Evolutionary conservation across 2,113 vertebrate genomes (phyloP).

Genomic region (Spilogale gracilis): DNA sequence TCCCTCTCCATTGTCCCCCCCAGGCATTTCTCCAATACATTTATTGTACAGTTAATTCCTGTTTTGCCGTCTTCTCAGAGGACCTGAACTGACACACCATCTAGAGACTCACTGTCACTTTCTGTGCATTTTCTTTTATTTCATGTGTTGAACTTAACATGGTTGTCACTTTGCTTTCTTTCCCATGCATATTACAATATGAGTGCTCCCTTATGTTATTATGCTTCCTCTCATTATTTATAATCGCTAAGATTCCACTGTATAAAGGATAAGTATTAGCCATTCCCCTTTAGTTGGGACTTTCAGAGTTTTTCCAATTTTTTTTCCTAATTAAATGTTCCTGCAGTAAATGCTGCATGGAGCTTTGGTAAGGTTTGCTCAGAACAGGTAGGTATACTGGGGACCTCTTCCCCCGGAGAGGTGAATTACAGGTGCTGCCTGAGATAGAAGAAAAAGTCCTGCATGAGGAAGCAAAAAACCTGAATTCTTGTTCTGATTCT

Average conservation of each 20-base stretch:
- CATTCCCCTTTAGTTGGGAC: neutral
- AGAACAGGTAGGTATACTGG: neutral
- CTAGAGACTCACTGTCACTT: neutral
- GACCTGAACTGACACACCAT: neutral
- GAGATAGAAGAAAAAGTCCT: neutral
- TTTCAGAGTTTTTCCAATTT: neutral
- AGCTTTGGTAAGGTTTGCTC: neutral
- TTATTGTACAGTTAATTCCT: neutral
- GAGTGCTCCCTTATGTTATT: neutral
- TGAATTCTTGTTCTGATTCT: neutral
- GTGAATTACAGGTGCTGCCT: neutral
- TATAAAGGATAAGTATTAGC: neutral
- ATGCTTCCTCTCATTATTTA: neutral
- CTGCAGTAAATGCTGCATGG: neutral
- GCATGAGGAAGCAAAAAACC: neutral
- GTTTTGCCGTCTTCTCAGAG: neutral
- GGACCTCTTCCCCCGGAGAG: neutral
- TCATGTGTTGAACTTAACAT: neutral
- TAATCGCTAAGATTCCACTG: neutral
- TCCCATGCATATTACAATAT: neutral
- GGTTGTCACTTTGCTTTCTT: neutral
- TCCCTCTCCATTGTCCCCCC: neutral
- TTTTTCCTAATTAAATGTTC: neutral
- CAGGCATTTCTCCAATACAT: neutral
- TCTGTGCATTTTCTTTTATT: neutral